Evolutionary conservation across 2,888 invertebrate species (phyloP).

Genomic region (Coleophora flavipennella): DNA sequence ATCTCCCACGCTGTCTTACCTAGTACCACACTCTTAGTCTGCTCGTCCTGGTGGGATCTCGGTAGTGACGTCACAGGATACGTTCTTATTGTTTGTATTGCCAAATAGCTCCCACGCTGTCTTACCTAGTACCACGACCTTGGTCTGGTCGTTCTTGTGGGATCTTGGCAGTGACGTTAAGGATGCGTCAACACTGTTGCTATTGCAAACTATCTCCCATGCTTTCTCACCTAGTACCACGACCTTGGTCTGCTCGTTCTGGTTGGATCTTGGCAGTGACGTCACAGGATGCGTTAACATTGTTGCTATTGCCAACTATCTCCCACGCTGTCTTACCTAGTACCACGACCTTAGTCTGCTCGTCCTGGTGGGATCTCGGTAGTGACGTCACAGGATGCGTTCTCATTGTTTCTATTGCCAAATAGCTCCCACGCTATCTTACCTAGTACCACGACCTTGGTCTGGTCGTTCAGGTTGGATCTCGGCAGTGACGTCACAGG

Average conservation of each 20-base stretch:
- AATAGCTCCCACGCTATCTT: constrained; percentile 25
- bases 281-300: constrained; percentile 36
- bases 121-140: constrained; percentile 73
- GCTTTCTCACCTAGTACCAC: constrained; percentile 66
- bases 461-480: constrained; percentile 52
- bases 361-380: constrained; percentile 45
- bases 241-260: constrained; percentile 66
- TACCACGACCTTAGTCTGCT: constrained; percentile 69
- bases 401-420: no score
- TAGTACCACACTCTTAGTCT: constrained; percentile 68
- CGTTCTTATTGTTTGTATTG: no score
- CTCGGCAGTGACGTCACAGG: constrained; percentile 32
- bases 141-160: constrained; percentile 57
- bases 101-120: no score
- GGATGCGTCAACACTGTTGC: constrained; percentile 43
- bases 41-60: constrained; percentile 50
- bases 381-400: constrained; percentile 25
- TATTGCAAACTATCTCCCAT: no score
- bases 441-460: constrained; percentile 74
- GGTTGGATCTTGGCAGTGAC: constrained; percentile 37
- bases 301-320: constrained; percentile 46
- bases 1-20: constrained; percentile 56
- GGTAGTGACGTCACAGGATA: constrained; percentile 28
- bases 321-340: constrained; percentile 60
- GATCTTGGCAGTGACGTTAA: constrained; percentile 33